These are phyloP conservation scores for Caenorhabditis imperialis DNA, from an alignment of 2,888 invertebrate genomes.

Conservation along the genomic window DNA sequence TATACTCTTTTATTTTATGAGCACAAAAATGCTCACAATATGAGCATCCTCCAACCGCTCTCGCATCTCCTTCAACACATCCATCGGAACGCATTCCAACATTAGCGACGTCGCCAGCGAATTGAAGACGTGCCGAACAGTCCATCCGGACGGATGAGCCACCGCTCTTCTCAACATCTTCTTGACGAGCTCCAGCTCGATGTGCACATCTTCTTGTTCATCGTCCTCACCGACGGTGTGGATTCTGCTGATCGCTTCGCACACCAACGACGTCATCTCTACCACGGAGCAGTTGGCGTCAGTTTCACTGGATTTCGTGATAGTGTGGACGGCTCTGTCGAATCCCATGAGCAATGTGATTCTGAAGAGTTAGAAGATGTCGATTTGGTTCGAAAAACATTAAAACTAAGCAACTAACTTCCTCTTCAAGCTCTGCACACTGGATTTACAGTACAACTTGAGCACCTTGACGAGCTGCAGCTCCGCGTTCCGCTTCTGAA, in stretches of 20 bases:
- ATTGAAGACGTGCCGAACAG: slow-evolving; percentile 28
- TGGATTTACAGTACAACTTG: slow-evolving; percentile 17
- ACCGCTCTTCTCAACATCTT: slow-evolving; percentile 13
- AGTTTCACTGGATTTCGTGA: slow-evolving; percentile 9
- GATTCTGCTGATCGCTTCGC: slow-evolving; percentile 21
- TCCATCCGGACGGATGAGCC: slow-evolving; percentile 12
- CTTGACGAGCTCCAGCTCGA: slow-evolving; percentile 21
- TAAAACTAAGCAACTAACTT: slow-evolving; percentile 5
- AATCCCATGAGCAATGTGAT: slow-evolving; percentile 18
- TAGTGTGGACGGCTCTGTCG: slow-evolving; percentile 4
- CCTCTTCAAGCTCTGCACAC: slow-evolving; percentile 6
- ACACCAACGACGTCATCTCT: slow-evolving; percentile 23
- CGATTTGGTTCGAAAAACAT: no score
- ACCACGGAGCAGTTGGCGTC: slow-evolving; percentile 10
- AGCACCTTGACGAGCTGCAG: slow-evolving; percentile 12
- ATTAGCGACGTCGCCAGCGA: slow-evolving; percentile 26
- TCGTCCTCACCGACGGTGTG: slow-evolving; percentile 22
- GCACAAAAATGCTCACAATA: background rate
- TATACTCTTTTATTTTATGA: no score
- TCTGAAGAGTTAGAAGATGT: no score
- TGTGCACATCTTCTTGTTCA: background rate
- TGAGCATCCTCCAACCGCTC: slow-evolving; percentile 3
- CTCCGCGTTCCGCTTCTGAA: slow-evolving; percentile 17
- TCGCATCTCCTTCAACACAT: slow-evolving; percentile 4
- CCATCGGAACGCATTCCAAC: slow-evolving; percentile 25